These are phyloP conservation scores for Contarinia nasturtii DNA, from an alignment of 1,140 invertebrate genomes.

Conservation along the genomic window DNA sequence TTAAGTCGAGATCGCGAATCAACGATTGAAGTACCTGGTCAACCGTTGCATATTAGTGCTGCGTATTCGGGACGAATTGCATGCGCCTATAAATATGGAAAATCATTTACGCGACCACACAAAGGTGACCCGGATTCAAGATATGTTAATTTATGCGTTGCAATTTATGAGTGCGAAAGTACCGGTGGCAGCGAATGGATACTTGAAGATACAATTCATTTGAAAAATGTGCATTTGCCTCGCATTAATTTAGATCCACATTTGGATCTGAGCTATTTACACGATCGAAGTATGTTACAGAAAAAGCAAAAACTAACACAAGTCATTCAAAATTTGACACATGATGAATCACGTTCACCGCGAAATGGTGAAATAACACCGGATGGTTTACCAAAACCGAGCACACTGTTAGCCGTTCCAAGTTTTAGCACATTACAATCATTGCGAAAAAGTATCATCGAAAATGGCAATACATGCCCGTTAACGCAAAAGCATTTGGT, in stretches of 20 bases:
- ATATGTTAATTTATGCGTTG: slow-evolving; percentile 84
- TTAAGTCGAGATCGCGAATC: slow-evolving; percentile 65
- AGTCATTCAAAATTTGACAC: slow-evolving; percentile 37
- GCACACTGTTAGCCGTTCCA: slow-evolving; percentile 60
- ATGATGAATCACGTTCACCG: slow-evolving; percentile 33
- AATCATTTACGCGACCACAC: slow-evolving; percentile 61
- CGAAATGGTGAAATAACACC: slow-evolving; percentile 29
- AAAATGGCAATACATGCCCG: slow-evolving; percentile 77
- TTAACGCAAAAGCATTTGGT: slow-evolving; percentile 75
- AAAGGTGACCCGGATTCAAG: slow-evolving; percentile 61
- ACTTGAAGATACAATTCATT: slow-evolving; percentile 89
- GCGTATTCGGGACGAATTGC: slow-evolving; percentile 94
- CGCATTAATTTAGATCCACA: slow-evolving; percentile 60
- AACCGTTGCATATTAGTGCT: slow-evolving; percentile 83
- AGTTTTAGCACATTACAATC: slow-evolving; percentile 85
- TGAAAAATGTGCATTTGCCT: slow-evolving; percentile 73
- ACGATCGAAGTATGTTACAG: slow-evolving; percentile 60
- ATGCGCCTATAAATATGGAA: slow-evolving; percentile 84
- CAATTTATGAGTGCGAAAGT: slow-evolving; percentile 99
- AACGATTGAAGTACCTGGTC: slow-evolving; percentile 66
- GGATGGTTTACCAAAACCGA: slow-evolving; percentile 21
- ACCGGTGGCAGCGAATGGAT: slow-evolving; percentile 96
- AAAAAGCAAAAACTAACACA: slow-evolving; percentile 59
- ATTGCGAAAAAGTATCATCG: slow-evolving; percentile 68
- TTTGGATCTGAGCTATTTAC: slow-evolving; percentile 63